Conservation (phyloP, 2,113 vertebrate species). For the Labeo catla region DNA sequence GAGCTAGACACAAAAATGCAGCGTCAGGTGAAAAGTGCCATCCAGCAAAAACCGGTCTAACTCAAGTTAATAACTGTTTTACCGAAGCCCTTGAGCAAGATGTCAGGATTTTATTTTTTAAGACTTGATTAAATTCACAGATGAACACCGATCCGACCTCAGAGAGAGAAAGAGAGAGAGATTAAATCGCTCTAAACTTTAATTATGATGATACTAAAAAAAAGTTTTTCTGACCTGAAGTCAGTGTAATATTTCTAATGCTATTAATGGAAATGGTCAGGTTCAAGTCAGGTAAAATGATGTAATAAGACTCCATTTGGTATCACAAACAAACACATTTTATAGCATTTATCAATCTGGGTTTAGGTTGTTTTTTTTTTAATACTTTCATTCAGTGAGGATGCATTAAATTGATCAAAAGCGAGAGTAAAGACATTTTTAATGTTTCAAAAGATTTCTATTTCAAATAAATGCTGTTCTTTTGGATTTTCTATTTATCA, state of each 20-base stretch:
- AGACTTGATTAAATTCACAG: background rate
- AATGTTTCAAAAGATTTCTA: too few relatives aligned
- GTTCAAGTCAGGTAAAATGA: background rate
- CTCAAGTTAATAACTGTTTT: background rate
- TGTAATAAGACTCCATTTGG: background rate
- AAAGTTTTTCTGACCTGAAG: background rate
- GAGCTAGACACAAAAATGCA: background rate
- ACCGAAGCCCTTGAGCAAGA: background rate
- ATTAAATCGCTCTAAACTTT: constrained; percentile 1
- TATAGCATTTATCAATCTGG: background rate
- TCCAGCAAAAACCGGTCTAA: background rate
- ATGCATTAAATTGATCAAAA: too few relatives aligned
- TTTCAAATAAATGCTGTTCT: too few relatives aligned
- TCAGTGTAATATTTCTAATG: background rate
- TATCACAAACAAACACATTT: background rate
- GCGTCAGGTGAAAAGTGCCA: background rate
- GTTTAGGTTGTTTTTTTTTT: background rate
- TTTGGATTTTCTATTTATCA: too few relatives aligned
- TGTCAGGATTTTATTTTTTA: background rate
- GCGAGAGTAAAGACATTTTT: too few relatives aligned
- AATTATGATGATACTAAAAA: background rate
- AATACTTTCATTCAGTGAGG: background rate
- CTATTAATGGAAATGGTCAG: background rate
- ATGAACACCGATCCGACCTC: background rate
- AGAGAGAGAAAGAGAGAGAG: background rate